phyloP scores from a whole-genome alignment of 2,113 vertebrate genomes.

The Leptosomus discolor region DNA sequence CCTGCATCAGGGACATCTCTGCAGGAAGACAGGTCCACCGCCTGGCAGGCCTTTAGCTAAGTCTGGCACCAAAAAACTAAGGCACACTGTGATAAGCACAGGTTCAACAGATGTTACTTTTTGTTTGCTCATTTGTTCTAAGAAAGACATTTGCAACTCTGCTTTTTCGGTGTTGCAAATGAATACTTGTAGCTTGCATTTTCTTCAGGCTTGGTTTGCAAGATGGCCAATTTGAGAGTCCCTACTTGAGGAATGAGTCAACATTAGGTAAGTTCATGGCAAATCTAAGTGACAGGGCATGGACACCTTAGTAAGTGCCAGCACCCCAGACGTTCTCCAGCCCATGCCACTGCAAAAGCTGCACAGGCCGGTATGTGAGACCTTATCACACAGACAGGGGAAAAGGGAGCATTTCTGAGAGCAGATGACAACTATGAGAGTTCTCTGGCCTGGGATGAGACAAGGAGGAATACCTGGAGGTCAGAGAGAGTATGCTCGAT shows the following conservation, averaged over 20 bases:
- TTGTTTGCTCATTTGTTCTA: background rate
- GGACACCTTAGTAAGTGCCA: background rate
- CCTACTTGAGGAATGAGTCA: background rate
- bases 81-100: background rate
- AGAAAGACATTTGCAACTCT: background rate
- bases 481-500: background rate
- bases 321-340: background rate
- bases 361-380: background rate
- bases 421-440: background rate
- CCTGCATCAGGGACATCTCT: fast-evolving
- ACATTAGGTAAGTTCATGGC: background rate
- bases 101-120: background rate
- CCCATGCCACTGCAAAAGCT: background rate
- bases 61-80: background rate
- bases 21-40: background rate
- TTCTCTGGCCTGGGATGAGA: background rate
- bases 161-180: background rate
- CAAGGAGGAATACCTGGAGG: background rate
- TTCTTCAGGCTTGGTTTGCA: background rate
- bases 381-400: background rate
- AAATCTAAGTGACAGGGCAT: background rate
- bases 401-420: background rate
- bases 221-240: background rate
- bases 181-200: background rate
- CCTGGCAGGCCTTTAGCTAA: background rate